phyloP scores from a whole-genome alignment of 2,113 vertebrate genomes.

The Aldabrachelys gigantea region DNA sequence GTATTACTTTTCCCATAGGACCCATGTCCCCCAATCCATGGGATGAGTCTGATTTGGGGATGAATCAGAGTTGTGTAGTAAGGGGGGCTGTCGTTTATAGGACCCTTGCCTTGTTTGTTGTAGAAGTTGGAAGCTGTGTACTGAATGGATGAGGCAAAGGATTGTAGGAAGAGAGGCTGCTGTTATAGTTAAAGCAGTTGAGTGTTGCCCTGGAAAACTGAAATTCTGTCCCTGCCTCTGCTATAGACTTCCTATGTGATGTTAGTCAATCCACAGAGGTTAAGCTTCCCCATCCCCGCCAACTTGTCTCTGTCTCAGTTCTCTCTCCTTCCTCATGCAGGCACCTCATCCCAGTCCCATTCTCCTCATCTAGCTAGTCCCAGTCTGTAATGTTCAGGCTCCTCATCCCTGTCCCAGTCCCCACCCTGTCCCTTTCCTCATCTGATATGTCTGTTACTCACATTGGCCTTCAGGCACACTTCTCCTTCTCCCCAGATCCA shows the following conservation, averaged over 20 bases:
- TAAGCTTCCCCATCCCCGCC: background rate
- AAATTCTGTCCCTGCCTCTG: background rate
- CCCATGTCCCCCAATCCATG: background rate
- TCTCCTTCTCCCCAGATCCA: background rate
- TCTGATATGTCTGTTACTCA: background rate
- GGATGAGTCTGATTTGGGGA: background rate
- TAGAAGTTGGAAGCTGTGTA: background rate
- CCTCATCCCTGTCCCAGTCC: too few species aligned
- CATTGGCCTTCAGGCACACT: background rate
- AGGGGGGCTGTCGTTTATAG: background rate
- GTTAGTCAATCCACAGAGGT: too few species aligned
- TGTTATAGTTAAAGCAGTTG: background rate
- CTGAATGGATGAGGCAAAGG: background rate
- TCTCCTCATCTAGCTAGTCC: too few species aligned
- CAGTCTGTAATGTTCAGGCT: too few species aligned
- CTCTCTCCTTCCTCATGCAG: too few species aligned
- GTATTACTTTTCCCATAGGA: background rate
- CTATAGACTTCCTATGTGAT: background rate
- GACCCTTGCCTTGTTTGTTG: background rate
- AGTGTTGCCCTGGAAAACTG: background rate
- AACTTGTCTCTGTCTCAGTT: background rate
- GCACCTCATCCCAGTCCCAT: too few species aligned
- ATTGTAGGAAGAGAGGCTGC: background rate
- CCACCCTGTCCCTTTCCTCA: background rate
- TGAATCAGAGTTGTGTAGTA: background rate